Percentiles rank a stretch among this genome's conserved stretches.
Conservation (phyloP, 2,888 invertebrate species). For the Pollenia griseotomentosa region DNA sequence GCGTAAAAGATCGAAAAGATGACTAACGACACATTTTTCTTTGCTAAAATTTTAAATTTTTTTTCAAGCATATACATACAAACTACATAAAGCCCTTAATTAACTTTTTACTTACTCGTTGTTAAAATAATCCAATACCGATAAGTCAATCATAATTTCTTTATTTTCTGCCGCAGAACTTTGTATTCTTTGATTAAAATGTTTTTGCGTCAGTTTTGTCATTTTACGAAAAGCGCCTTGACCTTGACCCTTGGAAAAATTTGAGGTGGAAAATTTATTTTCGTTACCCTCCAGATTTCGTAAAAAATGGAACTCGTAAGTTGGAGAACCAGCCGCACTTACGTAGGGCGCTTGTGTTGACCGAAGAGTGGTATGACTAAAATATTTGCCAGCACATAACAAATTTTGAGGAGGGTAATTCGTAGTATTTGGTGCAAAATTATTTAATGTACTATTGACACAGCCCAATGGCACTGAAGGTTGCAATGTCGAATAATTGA, state of each 20-base stretch:
- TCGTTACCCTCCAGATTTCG: constrained; percentile 25
- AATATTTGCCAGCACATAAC: background rate
- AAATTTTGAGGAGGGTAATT: background rate
- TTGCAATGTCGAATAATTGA: constrained; percentile 4
- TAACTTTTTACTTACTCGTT: constrained; percentile 74
- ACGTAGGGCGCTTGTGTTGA: background rate
- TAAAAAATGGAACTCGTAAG: constrained; percentile 73
- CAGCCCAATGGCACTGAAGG: background rate
- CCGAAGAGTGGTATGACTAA: background rate
- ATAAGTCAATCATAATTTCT: constrained; percentile 69
- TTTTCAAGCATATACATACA: background rate
- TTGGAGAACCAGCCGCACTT: constrained; percentile 11
- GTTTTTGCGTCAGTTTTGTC: constrained; percentile 20
- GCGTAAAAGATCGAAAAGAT: constrained; percentile 76
- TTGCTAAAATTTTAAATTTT: constrained; percentile 67
- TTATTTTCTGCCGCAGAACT: constrained; percentile 40
- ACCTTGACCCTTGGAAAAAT: background rate
- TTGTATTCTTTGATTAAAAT: constrained; percentile 26
- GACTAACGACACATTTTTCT: constrained; percentile 73
- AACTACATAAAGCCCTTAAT: background rate
- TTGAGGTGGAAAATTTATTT: constrained; percentile 25
- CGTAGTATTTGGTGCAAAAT: background rate
- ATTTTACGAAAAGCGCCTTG: constrained; percentile 51
- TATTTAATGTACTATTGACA: background rate
- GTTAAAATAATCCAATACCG: constrained; percentile 54